A percentile compares a stretch with the other conserved stretches of the same genome.
phyloP scores from a whole-genome alignment of 2,888 invertebrate genomes.

The Andrena hattorfiana region DNA sequence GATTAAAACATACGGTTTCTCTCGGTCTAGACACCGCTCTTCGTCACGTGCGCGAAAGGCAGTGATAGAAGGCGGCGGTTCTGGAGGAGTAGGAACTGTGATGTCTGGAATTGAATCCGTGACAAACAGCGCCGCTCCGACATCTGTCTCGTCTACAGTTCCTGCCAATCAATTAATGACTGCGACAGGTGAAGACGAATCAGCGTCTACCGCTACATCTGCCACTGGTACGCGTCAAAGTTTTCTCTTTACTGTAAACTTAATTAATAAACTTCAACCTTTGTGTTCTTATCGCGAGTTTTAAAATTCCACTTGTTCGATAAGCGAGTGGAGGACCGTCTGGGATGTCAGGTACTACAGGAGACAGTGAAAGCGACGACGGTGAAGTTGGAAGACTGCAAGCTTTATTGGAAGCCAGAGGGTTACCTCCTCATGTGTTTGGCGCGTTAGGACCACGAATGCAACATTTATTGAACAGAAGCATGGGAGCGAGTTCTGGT shows the following conservation, averaged over 20 bases:
- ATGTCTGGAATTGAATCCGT: constrained; percentile 82
- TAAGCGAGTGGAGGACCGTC: constrained; percentile 83
- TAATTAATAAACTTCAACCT: neutral
- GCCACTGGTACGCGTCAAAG: constrained; percentile 74
- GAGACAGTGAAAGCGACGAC: constrained; percentile 94
- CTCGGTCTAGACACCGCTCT: constrained; percentile 83
- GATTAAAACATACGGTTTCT: neutral
- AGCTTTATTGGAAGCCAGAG: constrained; percentile 96
- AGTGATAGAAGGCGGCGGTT: constrained; percentile 86
- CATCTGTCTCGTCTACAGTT: constrained; percentile 78
- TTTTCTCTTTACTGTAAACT: neutral
- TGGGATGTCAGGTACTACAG: constrained; percentile 85
- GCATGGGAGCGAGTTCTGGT: constrained; percentile 95
- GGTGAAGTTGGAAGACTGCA: constrained; percentile 98
- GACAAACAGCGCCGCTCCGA: constrained; percentile 78
- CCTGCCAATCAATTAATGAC: constrained; percentile 79
- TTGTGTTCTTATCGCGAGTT: neutral
- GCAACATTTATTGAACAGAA: constrained; percentile 97
- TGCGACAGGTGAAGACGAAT: constrained; percentile 80
- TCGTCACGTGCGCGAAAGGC: constrained; percentile 85
- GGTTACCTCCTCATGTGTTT: constrained; percentile 98
- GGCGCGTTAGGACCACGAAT: constrained; percentile 98
- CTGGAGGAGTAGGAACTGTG: constrained; percentile 76
- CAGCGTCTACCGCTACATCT: constrained; percentile 79
- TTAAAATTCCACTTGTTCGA: constrained; percentile 6